These are phyloP conservation scores for Macquaria ambigua DNA, from an alignment of 2,113 vertebrate species.

Conservation along the genomic window DNA sequence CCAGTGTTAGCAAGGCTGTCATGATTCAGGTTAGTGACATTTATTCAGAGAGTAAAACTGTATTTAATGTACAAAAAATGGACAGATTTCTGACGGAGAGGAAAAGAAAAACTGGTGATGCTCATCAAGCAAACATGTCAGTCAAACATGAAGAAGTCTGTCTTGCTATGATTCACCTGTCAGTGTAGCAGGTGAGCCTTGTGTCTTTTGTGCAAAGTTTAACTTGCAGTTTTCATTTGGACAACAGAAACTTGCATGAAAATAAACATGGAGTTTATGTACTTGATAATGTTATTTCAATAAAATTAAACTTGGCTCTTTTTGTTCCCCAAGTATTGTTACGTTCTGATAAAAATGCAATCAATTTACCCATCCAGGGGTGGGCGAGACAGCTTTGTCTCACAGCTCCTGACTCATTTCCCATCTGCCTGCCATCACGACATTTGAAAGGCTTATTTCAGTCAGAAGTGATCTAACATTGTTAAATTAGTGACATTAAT, in stretches of 20 bases:
- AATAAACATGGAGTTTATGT: not conserved
- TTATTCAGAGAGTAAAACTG: not conserved
- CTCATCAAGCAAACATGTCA: not conserved
- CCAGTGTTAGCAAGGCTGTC: not conserved
- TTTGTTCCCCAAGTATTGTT: not conserved
- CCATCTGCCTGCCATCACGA: not conserved
- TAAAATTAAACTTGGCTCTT: too few species aligned
- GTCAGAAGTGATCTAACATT: not conserved
- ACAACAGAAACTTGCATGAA: not conserved
- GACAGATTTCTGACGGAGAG: not conserved
- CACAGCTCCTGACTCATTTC: not conserved
- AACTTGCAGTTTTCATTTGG: not conserved
- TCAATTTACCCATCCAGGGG: not conserved
- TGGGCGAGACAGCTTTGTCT: not conserved
- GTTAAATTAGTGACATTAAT: not conserved
- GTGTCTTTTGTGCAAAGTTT: not conserved
- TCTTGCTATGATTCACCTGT: not conserved
- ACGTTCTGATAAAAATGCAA: not conserved
- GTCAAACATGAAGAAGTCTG: not conserved
- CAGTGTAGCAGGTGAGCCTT: not conserved
- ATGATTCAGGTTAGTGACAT: not conserved
- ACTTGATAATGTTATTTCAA: not conserved
- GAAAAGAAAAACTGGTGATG: not conserved
- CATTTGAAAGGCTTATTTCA: not conserved
- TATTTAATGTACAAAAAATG: not conserved